Percentiles rank a stretch among this genome's conserved stretches.
phyloP scores from a whole-genome alignment of 2,797 vertebrate species.

The Chloroceryle amazona region DNA sequence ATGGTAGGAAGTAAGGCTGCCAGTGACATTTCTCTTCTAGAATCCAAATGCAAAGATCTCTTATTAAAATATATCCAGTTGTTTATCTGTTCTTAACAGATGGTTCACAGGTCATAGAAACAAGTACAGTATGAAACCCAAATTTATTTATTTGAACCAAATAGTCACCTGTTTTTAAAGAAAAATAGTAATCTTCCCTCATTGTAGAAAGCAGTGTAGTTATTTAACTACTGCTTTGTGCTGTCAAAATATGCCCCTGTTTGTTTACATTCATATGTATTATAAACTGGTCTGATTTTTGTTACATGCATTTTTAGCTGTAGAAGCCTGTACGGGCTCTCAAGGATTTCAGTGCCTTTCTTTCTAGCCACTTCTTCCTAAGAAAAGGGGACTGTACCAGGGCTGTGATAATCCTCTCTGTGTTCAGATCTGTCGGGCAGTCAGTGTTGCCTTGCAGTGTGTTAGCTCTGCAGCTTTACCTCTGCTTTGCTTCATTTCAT shows the following conservation, averaged over 20 bases:
- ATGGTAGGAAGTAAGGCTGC: not conserved
- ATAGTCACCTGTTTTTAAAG: constrained; percentile 15
- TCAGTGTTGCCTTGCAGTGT: not conserved
- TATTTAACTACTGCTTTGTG: not conserved
- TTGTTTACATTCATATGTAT: not conserved
- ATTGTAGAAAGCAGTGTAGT: not conserved
- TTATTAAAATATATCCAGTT: constrained; percentile 23
- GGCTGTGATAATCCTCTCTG: not conserved
- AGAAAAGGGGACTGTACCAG: not conserved
- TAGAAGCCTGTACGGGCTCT: not conserved
- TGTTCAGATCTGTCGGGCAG: not conserved
- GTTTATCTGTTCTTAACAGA: constrained; percentile 30
- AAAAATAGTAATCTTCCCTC: not conserved
- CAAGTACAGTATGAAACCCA: constrained; percentile 21
- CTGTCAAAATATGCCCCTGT: not conserved
- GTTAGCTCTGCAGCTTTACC: not conserved
- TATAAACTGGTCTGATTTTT: not conserved
- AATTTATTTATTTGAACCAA: not conserved
- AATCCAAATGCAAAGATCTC: constrained; percentile 13
- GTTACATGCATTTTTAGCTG: not conserved
- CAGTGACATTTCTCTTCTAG: not conserved
- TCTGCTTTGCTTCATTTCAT: not conserved
- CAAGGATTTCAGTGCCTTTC: not conserved
- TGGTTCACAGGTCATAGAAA: constrained; percentile 12
- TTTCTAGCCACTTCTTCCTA: not conserved